These are phyloP conservation scores for Drosophila busckii DNA, from an alignment of 1,140 invertebrate species.

Conservation along the genomic window DNA sequence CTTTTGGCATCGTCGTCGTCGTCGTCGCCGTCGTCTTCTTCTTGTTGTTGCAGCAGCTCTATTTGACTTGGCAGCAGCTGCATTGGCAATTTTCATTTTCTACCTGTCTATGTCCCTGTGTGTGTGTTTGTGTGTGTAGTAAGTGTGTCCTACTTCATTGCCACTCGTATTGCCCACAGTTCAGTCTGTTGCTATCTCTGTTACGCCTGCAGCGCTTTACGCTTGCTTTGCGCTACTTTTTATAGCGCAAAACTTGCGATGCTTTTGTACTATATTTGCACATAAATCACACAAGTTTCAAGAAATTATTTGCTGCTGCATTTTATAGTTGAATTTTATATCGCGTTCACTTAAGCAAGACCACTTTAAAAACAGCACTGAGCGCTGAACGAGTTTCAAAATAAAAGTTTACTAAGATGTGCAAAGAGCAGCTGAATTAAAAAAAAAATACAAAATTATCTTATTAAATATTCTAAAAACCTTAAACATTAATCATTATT, in stretches of 20 bases:
- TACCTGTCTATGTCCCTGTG: too few species aligned
- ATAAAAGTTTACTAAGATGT: too few species aligned
- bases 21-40: constrained; percentile 25
- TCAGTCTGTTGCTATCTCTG: not conserved
- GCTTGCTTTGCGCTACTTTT: constrained; percentile 7
- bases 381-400: too few species aligned
- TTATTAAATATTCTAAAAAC: too few species aligned
- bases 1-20: constrained; percentile 9
- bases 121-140: too few species aligned
- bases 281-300: constrained; percentile 70
- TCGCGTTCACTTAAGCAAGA: too few species aligned
- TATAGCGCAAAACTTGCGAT: constrained; percentile 40
- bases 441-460: too few species aligned
- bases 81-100: constrained; percentile 57
- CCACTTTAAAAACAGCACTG: too few species aligned
- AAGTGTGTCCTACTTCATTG: constrained; percentile 64
- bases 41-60: too few species aligned
- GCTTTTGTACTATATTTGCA: constrained; percentile 66
- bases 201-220: not conserved
- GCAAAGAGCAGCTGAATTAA: too few species aligned
- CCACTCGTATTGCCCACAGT: constrained; percentile 24
- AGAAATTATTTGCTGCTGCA: constrained; percentile 39
- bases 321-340: constrained; percentile 32
- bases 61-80: constrained; percentile 58
- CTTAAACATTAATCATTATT: too few species aligned